Percentiles rank a stretch among this genome's conserved stretches.
These are phyloP conservation scores for Rhyacophila evoluta DNA, from an alignment of 2,888 invertebrate genomes.

Conservation along the genomic window DNA sequence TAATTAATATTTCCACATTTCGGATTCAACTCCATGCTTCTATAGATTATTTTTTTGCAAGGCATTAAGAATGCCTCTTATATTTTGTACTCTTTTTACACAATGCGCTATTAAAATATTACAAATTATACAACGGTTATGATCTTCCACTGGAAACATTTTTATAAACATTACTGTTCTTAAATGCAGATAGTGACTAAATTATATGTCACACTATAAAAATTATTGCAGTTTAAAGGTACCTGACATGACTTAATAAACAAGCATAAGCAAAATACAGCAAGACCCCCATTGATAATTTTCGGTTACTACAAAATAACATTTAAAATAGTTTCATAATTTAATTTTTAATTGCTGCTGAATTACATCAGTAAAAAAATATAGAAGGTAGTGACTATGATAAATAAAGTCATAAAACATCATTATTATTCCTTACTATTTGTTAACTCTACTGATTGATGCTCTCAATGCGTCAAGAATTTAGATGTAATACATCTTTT, in stretches of 20 bases:
- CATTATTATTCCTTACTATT: no score
- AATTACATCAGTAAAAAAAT: no score
- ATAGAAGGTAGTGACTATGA: no score
- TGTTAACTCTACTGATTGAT: no score
- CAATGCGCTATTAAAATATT: neutral
- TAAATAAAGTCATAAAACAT: no score
- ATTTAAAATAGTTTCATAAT: no score
- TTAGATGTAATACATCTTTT: no score
- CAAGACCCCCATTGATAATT: no score
- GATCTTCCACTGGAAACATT: neutral
- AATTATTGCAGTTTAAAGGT: conserved; percentile 8
- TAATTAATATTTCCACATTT: neutral
- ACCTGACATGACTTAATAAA: neutral
- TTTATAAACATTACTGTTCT: neutral
- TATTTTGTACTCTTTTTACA: conserved; percentile 6
- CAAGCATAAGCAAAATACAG: no score
- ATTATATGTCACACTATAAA: neutral
- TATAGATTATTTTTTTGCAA: neutral
- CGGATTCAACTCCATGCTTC: neutral
- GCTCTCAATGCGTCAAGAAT: no score
- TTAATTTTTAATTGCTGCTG: no score
- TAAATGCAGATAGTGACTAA: neutral
- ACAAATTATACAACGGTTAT: neutral
- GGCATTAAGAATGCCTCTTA: neutral
- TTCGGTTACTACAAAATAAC: no score